These are phyloP conservation scores for Poecilia latipinna DNA, from an alignment of 2,113 vertebrate species.

Conservation along the genomic window DNA sequence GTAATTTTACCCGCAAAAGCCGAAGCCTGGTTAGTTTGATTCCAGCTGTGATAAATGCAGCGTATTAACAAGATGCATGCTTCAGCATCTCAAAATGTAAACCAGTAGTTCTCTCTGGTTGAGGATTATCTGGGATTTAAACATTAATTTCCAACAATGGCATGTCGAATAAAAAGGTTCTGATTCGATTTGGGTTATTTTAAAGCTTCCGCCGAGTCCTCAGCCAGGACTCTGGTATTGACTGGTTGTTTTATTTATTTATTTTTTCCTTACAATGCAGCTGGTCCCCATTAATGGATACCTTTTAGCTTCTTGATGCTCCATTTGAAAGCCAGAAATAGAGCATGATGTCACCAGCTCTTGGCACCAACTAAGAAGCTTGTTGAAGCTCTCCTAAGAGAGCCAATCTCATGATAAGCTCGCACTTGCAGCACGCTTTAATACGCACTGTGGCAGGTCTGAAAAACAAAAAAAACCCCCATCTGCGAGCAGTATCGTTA, in stretches of 20 bases:
- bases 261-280: slow-evolving; percentile 55
- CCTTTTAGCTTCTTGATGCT: slow-evolving; percentile 72
- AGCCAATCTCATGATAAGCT: slow-evolving; percentile 22
- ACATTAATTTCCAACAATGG: slow-evolving; percentile 5
- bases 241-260: not conserved
- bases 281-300: slow-evolving; percentile 71
- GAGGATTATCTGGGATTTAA: slow-evolving; percentile 7
- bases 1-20: slow-evolving; percentile 40
- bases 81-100: not conserved
- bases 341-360: slow-evolving; percentile 71
- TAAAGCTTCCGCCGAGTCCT: slow-evolving; percentile 22
- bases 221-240: slow-evolving; percentile 15
- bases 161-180: not conserved
- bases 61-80: not conserved
- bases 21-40: slow-evolving; percentile 35
- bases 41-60: slow-evolving; percentile 1
- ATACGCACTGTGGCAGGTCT: not conserved
- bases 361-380: slow-evolving; percentile 59
- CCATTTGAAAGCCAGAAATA: slow-evolving; percentile 74
- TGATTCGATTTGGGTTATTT: slow-evolving; percentile 3
- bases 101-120: not conserved
- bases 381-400: slow-evolving; percentile 57
- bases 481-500: not conserved
- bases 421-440: not conserved
- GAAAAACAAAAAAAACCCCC: not conserved